Conservation (phyloP, 2,113 vertebrate species). For the Penelope pileata region DNA sequence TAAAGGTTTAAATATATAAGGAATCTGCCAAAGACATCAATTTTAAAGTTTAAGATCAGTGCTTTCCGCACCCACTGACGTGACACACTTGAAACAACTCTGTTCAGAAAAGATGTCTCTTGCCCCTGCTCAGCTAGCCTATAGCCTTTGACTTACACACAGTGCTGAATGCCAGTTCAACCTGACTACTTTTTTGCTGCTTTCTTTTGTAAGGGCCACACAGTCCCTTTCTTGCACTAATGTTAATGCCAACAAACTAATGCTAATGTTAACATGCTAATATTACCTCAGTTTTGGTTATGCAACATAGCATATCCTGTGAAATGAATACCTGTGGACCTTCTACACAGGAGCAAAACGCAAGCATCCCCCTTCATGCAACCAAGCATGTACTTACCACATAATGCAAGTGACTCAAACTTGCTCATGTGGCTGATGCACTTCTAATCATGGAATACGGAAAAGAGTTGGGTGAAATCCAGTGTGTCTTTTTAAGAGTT, state of each 20-base stretch:
- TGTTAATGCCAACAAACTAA: background rate
- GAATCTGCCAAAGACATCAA: background rate
- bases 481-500: background rate
- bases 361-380: background rate
- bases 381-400: background rate
- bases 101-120: background rate
- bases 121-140: background rate
- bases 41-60: background rate
- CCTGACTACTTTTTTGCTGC: background rate
- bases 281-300: background rate
- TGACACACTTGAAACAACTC: background rate
- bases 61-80: background rate
- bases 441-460: background rate
- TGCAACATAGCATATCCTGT: background rate
- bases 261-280: background rate
- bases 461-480: background rate
- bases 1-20: background rate
- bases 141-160: background rate
- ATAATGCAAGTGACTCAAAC: background rate
- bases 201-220: background rate
- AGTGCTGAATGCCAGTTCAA: background rate
- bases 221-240: background rate
- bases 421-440: background rate
- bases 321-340: background rate
- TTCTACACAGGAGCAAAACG: background rate